phyloP scores from a whole-genome alignment of 1,140 invertebrate species.

The Diuraphis noxia region DNA sequence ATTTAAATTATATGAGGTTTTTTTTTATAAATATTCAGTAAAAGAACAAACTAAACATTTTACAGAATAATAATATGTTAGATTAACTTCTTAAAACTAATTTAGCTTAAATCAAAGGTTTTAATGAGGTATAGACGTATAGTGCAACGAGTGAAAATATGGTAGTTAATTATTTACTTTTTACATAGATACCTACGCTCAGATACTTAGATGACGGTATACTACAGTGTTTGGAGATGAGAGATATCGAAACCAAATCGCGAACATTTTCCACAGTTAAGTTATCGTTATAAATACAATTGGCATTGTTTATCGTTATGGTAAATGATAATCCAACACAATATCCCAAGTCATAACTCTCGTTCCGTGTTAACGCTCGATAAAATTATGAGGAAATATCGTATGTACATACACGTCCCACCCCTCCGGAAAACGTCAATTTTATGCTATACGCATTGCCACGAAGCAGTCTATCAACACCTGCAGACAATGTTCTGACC shows the following conservation, averaged over 20 bases:
- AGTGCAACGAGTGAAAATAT: background rate
- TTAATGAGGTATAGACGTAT: background rate
- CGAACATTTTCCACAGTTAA: background rate
- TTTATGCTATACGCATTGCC: background rate
- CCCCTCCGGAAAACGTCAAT: background rate
- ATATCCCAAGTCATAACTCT: background rate
- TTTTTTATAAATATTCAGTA: background rate
- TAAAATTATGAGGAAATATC: conserved; percentile 18
- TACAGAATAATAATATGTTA: background rate
- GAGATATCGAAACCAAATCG: background rate
- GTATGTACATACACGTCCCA: background rate
- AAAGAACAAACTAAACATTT: background rate
- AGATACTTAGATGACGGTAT: background rate
- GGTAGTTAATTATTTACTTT: background rate
- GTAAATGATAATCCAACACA: background rate
- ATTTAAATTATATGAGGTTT: background rate
- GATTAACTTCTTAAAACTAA: background rate
- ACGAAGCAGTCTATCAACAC: background rate
- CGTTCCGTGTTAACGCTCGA: background rate
- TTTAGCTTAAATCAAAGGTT: background rate
- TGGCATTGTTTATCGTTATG: background rate
- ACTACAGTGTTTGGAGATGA: background rate
- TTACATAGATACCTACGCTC: background rate
- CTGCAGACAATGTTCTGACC: background rate
- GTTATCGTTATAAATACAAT: background rate